Evolutionary conservation across 2,113 vertebrate species (phyloP).

Genomic region (Petroica traversi): DNA sequence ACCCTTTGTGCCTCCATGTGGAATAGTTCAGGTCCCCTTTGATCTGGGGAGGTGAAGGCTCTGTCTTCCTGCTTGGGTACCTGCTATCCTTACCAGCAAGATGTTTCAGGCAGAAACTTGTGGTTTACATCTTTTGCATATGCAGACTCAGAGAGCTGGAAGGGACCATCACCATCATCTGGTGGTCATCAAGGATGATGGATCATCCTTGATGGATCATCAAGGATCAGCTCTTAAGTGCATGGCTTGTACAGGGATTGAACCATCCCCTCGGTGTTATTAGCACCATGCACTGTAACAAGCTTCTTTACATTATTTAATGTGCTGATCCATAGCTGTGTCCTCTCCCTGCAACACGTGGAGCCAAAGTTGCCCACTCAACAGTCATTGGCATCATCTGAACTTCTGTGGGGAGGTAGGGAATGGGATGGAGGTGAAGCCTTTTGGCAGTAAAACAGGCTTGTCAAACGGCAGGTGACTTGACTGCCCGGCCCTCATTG

Average conservation of each 20-base stretch:
- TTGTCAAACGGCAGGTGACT: not conserved
- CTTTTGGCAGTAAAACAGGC: not conserved
- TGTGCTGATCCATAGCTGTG: not conserved
- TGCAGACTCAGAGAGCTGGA: not conserved
- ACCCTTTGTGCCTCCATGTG: not conserved
- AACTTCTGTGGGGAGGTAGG: not conserved
- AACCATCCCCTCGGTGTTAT: rapidly evolving
- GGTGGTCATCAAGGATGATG: no score
- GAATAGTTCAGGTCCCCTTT: not conserved
- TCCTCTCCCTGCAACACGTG: not conserved
- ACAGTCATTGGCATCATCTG: not conserved
- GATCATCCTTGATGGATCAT: no score
- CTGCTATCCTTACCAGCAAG: not conserved
- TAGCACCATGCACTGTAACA: no score
- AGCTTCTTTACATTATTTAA: not conserved
- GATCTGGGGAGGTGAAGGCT: not conserved
- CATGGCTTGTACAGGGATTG: rapidly evolving
- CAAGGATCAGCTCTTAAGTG: not conserved
- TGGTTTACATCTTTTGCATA: not conserved
- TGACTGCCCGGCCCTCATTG: not conserved
- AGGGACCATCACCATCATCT: not conserved
- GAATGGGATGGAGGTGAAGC: not conserved
- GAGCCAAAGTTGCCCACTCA: not conserved
- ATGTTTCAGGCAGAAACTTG: not conserved
- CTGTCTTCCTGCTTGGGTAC: not conserved